Base-by-base conservation (phyloP, 2,888 invertebrate species). In the Caenorhabditis uteleia region DNA sequence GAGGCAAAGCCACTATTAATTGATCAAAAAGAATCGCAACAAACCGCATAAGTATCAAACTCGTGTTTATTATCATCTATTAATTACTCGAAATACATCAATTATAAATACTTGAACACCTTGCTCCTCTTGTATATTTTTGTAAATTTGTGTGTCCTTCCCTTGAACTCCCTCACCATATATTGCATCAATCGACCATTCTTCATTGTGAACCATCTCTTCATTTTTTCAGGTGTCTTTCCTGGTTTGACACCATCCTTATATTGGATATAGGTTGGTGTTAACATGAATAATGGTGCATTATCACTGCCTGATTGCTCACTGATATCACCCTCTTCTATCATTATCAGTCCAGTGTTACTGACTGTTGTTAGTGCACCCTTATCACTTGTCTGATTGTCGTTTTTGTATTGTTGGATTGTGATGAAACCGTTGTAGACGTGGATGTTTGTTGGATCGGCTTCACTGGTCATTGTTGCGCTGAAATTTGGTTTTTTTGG, bases 351-450 rank as follows among this genome's bases (percentile, higher is more conserved):
- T 21, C 73, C 71, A 10, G 62, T 49, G 36, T 74, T 74, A 29
- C 55, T 58, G 8, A 70, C 68, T 10, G 68, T 62, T 10, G 64
- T 66, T 21, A 74, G 48, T 12, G 74, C 65, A 10, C 67, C 74
- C 26, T 46, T 60, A 20, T 62, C 59, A 7, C 25, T 31, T 2
- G 26, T 16, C 16, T 16, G 18, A 21, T 62, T 59, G 23, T 59
- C 60, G 7, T 54, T 44, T 39, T 70, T 58, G 50, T 74, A 74
- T 40, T 74, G 74, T 40, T 69, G 65, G 42, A 74, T 70, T 6
- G 74, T 70, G 14, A 74, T 40, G 51, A 72, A 74, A 16, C 74
- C 74, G 20, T 49, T 50, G 43, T 62, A 67, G n/a, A 50, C 48
- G 39, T 74, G 74, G 10, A 65, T 43, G 36, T 74, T 62, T 3